Evolutionary conservation across 2,113 vertebrate genomes (phyloP).

Genomic region (Rutilus rutilus): DNA sequence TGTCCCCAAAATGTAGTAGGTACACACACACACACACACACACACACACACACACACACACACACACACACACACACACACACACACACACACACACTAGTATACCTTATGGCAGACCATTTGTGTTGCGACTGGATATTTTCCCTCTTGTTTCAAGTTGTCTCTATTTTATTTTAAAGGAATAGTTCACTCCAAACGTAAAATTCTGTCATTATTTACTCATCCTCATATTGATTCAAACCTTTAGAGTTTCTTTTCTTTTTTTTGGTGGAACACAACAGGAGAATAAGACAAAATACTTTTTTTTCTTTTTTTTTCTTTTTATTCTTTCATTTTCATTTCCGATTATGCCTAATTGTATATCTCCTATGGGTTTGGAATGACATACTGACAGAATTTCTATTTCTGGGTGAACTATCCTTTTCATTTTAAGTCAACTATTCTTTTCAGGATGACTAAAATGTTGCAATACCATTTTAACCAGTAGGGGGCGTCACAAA

Average conservation of each 20-base stretch:
- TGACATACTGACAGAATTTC: not conserved
- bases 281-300: not conserved
- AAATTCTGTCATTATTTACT: not conserved
- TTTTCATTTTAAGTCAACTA: not conserved
- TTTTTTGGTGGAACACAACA: no score
- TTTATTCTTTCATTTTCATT: not conserved
- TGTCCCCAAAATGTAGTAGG: no score
- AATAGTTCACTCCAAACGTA: not conserved
- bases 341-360: not conserved
- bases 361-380: not conserved
- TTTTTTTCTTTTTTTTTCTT: not conserved
- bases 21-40: no score
- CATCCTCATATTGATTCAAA: not conserved
- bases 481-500: conserved; percentile 51
- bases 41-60: no score
- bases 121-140: no score
- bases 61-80: no score
- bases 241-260: not conserved
- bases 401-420: not conserved
- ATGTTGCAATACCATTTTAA: conserved; percentile 12
- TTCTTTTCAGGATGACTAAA: conserved; percentile 19
- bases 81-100: no score
- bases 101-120: no score
- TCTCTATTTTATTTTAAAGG: no score
- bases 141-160: no score